Evolutionary conservation across 2,888 invertebrate genomes (phyloP).

Genomic region (Carterocephalus palaemon): DNA sequence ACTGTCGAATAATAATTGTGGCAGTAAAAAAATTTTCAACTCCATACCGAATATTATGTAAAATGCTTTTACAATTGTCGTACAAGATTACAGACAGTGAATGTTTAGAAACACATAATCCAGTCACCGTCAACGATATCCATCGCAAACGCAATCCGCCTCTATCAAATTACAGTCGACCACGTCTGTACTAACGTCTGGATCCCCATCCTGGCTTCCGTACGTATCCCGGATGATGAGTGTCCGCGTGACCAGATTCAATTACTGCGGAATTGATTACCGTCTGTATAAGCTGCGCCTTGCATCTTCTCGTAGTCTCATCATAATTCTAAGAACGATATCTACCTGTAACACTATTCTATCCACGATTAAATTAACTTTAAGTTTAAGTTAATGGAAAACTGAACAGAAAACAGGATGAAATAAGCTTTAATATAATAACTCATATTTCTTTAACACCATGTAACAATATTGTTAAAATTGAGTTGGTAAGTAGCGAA

Average conservation of each 20-base stretch:
- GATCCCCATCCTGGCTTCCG: too few species aligned
- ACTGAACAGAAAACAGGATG: too few species aligned
- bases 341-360: background rate
- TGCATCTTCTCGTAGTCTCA: slow-evolving; percentile 39
- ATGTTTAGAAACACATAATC: background rate
- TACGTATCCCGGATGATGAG: slow-evolving; percentile 55
- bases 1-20: too few species aligned
- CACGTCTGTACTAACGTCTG: slow-evolving; percentile 36
- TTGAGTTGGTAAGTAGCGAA: slow-evolving; percentile 16
- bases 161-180: slow-evolving; percentile 16
- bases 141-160: slow-evolving; percentile 16
- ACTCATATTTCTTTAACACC: background rate
- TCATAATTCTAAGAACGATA: slow-evolving; percentile 1
- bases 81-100: too few species aligned
- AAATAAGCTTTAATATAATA: background rate
- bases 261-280: slow-evolving; percentile 69
- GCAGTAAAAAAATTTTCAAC: too few species aligned
- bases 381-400: too few species aligned
- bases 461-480: slow-evolving; percentile 14
- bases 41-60: too few species aligned
- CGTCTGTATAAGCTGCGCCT: slow-evolving; percentile 53
- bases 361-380: too few species aligned
- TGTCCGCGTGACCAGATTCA: slow-evolving; percentile 62
- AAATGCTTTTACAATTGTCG: too few species aligned
- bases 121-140: slow-evolving; percentile 24